Evolutionary conservation across 2,797 vertebrate genomes (phyloP).

Genomic region (Scyliorhinus canicula): DNA sequence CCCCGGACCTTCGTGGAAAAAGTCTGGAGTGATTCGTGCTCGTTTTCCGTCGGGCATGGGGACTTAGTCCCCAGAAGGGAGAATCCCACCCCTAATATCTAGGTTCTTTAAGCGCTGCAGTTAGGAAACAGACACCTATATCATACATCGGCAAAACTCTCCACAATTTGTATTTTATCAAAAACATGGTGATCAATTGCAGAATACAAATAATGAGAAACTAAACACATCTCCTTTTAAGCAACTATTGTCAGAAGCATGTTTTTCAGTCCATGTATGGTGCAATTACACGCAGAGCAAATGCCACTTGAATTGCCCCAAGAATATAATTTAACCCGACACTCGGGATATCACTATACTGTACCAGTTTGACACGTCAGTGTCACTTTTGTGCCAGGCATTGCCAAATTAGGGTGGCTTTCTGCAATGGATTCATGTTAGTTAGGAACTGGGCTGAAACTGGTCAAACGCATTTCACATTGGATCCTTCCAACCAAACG

Average conservation of each 20-base stretch:
- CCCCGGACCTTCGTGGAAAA: no score
- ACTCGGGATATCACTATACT: background rate
- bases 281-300: background rate
- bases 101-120: background rate
- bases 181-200: background rate
- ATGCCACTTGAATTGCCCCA: background rate
- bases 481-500: no score
- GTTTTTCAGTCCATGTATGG: background rate
- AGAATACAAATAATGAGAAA: background rate
- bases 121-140: background rate
- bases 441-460: background rate
- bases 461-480: no score
- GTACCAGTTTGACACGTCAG: background rate
- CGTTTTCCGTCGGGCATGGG: no score
- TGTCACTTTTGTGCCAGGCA: no score
- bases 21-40: no score
- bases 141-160: background rate
- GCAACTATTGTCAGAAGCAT: background rate
- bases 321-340: background rate
- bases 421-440: background rate
- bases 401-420: background rate
- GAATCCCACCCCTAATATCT: no score
- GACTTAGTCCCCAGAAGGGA: no score
- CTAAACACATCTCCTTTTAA: background rate
- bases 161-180: background rate